These are phyloP conservation scores for Procambarus clarkii DNA, from an alignment of 1,140 invertebrate genomes.

Conservation along the genomic window DNA sequence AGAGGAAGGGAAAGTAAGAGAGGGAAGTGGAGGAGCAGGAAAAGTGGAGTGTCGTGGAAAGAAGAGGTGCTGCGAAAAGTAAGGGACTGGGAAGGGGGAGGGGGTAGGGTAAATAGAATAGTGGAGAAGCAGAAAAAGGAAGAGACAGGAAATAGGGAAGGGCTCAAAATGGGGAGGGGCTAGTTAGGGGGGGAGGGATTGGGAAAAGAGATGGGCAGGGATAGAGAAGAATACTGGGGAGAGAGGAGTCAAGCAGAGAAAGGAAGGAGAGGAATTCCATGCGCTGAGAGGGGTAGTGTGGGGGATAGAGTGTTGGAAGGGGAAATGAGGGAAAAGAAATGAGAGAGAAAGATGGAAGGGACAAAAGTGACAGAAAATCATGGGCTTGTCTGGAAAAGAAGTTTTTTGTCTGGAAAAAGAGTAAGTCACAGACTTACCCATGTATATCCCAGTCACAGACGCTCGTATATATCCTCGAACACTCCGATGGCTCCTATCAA, in stretches of 20 bases:
- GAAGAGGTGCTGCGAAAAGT: not conserved
- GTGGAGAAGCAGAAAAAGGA: not conserved
- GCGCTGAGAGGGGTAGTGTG: not conserved
- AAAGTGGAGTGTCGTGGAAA: not conserved
- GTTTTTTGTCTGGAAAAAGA: too few relatives aligned
- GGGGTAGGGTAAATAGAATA: not conserved
- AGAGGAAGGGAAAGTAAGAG: not conserved
- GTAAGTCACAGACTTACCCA: too few relatives aligned
- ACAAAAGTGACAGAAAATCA: too few relatives aligned
- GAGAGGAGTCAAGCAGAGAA: not conserved
- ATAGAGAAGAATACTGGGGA: not conserved
- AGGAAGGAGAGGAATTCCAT: not conserved
- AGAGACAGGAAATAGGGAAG: not conserved
- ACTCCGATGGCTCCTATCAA: too few relatives aligned
- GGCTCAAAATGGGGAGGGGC: not conserved
- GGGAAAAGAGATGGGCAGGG: not conserved
- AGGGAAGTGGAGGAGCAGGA: not conserved
- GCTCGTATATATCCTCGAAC: too few relatives aligned
- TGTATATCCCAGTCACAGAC: too few relatives aligned
- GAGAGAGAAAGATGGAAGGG: too few relatives aligned
- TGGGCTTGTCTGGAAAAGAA: too few relatives aligned
- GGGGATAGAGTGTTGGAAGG: too few relatives aligned
- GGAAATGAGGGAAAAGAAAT: too few relatives aligned
- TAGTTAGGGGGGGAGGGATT: not conserved
- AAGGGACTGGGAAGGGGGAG: not conserved